Base-by-base conservation (phyloP, 1,140 invertebrate genomes). In the Meloidogyne hapla region DNA sequence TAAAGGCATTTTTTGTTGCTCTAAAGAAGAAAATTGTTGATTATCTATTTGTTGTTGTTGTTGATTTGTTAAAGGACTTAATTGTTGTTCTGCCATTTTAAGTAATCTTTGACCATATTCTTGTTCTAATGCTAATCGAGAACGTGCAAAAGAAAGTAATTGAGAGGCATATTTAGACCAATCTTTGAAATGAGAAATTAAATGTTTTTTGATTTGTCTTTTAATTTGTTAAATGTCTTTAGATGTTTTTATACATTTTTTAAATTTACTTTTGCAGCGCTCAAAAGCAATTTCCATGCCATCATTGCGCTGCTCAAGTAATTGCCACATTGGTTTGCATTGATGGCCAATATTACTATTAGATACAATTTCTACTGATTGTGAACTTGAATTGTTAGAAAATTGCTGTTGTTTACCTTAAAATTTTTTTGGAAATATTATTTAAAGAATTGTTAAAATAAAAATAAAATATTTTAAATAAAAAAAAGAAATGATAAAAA, bases 131-230 rank as follows among this genome's bases (percentile, higher is more conserved):
- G 40, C 23, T 13, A 84, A 33, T 28, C 83, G 33, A 21, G 45
- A n/a, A 8, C 83, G 79, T 23, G 81, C 83, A 71, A 82, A 85
- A 8, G 48, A 56, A 33, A 84, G 26, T 23, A 84, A 61, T 23
- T 84, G 81, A 23, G 74, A 74, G 21, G 74, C 86, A 67, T 84
- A 85, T 61, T 82, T 85, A 61, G 77, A 81, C 81, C 83, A 84
- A 13, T 83, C 69, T 73, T 21, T 38, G n/a, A 12, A 67, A 33
- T 6, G 4, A 33, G 9, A 33, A 33, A 6, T 33, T 33, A 6
- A 33, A 6, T 33, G 4, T 33, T 33, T 6, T 6, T 6, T 33
- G 4, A 33, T 33, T 33, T 33, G 33, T 33, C n/a, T n/a, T n/a
- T n/a, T n/a, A n/a, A n/a, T n/a, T n/a, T n/a, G n/a, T n/a, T n/a